Evolutionary conservation across 2,113 vertebrate genomes (phyloP), one percentile per base, ranked within the genome.

Genomic region (Protomyctophum bolini): DNA sequence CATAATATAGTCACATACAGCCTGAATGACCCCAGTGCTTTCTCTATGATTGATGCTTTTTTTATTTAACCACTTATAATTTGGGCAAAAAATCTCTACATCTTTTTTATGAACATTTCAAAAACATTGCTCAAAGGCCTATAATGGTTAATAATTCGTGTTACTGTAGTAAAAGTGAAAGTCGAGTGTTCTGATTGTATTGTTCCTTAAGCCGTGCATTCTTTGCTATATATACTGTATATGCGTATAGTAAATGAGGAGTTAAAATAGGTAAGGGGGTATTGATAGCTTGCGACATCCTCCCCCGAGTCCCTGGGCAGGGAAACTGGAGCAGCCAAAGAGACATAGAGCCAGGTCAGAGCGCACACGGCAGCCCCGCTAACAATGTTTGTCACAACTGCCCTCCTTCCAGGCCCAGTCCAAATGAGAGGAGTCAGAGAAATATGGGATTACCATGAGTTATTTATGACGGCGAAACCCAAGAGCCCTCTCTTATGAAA

Each of bases 381-480:
- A 92, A 93, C 88, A 82, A 84, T 92, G 91, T 93, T 93, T 94
- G 92, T 94, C 92, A 93, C 86, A 87, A 87, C 86, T 74, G 76
- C 83, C 74, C 68, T 87, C 80, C 86, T 90, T 88, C 89, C 84
- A 88, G 79, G 81, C 83, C 73, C 14, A 76, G 77, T 83, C 85
- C 81, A 92, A 91, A 93, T 92, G 89, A 89, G 88, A 90, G 81
- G 82, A 90, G 91, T 91, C 90, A 86, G 85, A 88, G 83, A 92
- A 92, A 94, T 93, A 91, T 92, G 90, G 88, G 88, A 88, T 92
- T 91, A 89, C 91, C 87, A 88, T 91, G 91, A 91, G 88, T 93
- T 93, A 92, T 93, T 93, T 93, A 93, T 93, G 93, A 92, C 57
- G 87, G 83, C 86, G 91, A 92, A 94, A 93, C 89, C 86, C 84